Base-by-base conservation (phyloP, 2,797 vertebrate genomes). In the Lepidocolaptes lacrymiger region DNA sequence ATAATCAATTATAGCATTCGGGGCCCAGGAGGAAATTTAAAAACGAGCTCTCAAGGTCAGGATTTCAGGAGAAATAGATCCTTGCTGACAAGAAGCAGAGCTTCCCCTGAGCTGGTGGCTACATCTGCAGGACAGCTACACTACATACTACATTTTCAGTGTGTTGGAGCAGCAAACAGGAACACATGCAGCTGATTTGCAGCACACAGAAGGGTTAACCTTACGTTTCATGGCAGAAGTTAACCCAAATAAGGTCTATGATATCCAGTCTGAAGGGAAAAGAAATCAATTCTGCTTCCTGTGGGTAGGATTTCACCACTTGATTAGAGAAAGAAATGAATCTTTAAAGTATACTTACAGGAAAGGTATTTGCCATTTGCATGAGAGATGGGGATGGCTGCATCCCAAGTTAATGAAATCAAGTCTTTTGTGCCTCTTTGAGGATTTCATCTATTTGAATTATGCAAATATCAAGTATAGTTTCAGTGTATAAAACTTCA, bases 381-480 rank as follows among this genome's bases (percentile, higher is more conserved):
- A 93, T 92, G 92, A 96, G 89, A 93, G 76, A 88, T 81, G 87
- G 76, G 82, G 89, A 78, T 41, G 68, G 64, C 94, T 91, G 92
- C 83, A 95, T 96, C 95, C 86, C 82, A 80, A 95, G 83, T 85
- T 97, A 97, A 97, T 96, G 95, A 97, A 97, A 97, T 82, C 68
- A 93, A 95, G 88, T 73, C 82, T 89, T 84, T 77, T 63, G 77
- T 95, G 78, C 73, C 88, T 93, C 56, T 95, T 95, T 95, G 86
- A 92, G 74, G 85, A 91, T 89, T 96, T 95, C 87, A 92, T 85
- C 93, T 78, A 52, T 92, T 93, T 89, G 95, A 95, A 88, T 96
- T 96, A 94, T 93, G 85, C 73, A 89, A 97, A 96, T 95, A 94
- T 77, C 73, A 93, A 95, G 85, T 96, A 95, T 63, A 54, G 58